Evolutionary conservation across 2,797 vertebrate genomes (phyloP), one percentile per base, ranked within the genome.

Genomic region (Hephaestus fuliginosus): DNA sequence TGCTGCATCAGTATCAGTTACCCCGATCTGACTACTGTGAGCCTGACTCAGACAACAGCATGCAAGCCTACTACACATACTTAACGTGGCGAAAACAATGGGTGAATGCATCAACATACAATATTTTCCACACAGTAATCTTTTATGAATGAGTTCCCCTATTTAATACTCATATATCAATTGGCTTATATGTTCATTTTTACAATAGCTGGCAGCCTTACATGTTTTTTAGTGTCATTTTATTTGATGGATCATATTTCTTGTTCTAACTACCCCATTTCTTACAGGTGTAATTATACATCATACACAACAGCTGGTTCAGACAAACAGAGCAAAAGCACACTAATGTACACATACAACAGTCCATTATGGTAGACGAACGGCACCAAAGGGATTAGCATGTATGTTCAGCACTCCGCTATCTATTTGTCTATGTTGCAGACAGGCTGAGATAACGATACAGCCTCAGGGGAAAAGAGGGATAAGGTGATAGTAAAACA

Each of bases 1-100:
- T 64, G 28, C 49, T 58, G 25, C 46, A 60, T 20, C 14, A 60
- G 61, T 64, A 44, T 51, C 28, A 49, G 39, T 65, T 70, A 83
- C n/a, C 41, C 52, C 33, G n/a, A 63, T 62, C 46, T 18, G 52
- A 74, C 17, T 12, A 49, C 17, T 13, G 36, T 57, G 36, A 53
- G 2, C 12, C 1, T 46, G 39, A 51, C 8, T 51, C 17, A 36
- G 28, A 48, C 14, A 28, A 36, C 12, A n/a, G 9, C 5, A 0
- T 39, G 14, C 4, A 44, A 30, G 28, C 9, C 30, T 13, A 33
- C 8, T 7, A 15, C 20, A 41, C 0, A 25, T 8, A 53, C 44
- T 46, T 28, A 3, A 39, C 52, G 5, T 9, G 57, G 20, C 18
- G 22, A 49, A 51, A 64, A 11, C 57, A 52, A 33, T 5, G 3